These are phyloP conservation scores for Zygothrica quintamaculata DNA, from an alignment of 2,888 invertebrate genomes.

Conservation along the genomic window DNA sequence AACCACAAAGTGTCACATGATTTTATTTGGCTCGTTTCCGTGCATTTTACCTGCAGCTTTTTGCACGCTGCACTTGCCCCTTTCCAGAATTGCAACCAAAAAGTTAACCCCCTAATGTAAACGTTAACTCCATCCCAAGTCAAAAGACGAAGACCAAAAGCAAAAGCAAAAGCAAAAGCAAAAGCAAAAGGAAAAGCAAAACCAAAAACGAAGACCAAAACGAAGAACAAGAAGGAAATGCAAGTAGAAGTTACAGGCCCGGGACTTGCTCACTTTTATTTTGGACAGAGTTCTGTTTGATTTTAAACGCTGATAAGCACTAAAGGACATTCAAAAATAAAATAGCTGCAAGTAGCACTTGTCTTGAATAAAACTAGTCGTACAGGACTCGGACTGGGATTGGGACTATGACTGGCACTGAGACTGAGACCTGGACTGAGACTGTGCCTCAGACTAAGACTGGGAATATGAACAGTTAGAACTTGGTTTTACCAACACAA, in stretches of 20 bases:
- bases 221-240: no score
- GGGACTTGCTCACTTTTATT: constrained; percentile 50
- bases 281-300: constrained; percentile 69
- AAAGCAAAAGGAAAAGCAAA: neutral
- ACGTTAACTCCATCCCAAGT: neutral
- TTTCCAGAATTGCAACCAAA: neutral
- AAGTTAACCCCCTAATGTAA: neutral
- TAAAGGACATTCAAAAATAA: constrained; percentile 77
- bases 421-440: constrained; percentile 16
- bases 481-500: no score
- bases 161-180: neutral
- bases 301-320: constrained; percentile 70
- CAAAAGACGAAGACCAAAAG: neutral
- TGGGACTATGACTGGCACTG: neutral
- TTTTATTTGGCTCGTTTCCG: constrained; percentile 72
- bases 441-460: neutral
- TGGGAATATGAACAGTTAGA: no score
- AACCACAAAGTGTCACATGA: constrained; percentile 81
- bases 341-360: constrained; percentile 75
- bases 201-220: neutral
- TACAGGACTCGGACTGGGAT: constrained; percentile 9
- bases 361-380: constrained; percentile 43
- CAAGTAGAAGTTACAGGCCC: no score
- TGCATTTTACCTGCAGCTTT: constrained; percentile 75
- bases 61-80: constrained; percentile 29